These are phyloP conservation scores for Hermetia illucens DNA, from an alignment of 1,140 invertebrate genomes.

Conservation along the genomic window DNA sequence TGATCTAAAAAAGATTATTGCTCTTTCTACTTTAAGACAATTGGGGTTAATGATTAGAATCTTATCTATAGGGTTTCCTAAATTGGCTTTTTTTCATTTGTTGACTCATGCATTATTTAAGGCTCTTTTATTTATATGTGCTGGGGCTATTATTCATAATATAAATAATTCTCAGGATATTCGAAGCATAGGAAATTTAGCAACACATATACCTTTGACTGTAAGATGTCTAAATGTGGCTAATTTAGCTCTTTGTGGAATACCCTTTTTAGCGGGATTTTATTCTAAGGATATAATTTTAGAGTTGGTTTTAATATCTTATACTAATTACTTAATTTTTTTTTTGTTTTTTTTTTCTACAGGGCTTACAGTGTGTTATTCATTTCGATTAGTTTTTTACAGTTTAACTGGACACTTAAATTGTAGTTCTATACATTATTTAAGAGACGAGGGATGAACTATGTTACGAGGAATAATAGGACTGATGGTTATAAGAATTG, in stretches of 20 bases:
- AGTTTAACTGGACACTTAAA: constrained; percentile 31
- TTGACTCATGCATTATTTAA: constrained; percentile 46
- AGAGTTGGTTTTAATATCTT: constrained; percentile 33
- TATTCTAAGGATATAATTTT: constrained; percentile 51
- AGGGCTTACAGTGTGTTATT: constrained; percentile 38
- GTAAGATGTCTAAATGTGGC: constrained; percentile 32
- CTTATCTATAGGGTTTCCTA: constrained; percentile 32
- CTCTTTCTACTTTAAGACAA: constrained; percentile 49
- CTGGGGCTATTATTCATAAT: constrained; percentile 41
- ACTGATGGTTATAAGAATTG: constrained; percentile 35
- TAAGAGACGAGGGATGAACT: constrained; percentile 32
- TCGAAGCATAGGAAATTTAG: constrained; percentile 34
- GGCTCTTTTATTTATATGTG: constrained; percentile 42
- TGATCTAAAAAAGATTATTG: constrained; percentile 53
- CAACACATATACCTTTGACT: constrained; percentile 19
- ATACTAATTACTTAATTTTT: constrained; percentile 36
- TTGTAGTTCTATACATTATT: constrained; percentile 29
- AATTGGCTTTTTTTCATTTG: constrained; percentile 46
- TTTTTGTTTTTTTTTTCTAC: constrained; percentile 36
- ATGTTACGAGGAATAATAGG: constrained; percentile 34
- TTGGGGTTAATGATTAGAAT: constrained; percentile 47
- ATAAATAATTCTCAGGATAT: constrained; percentile 41
- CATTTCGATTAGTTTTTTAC: constrained; percentile 39
- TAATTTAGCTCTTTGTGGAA: constrained; percentile 36
- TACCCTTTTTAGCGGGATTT: constrained; percentile 45